Evolutionary conservation across 2,113 vertebrate genomes (phyloP), one percentile per base, ranked within the genome.

Genomic region (Hippocampus barbouri): DNA sequence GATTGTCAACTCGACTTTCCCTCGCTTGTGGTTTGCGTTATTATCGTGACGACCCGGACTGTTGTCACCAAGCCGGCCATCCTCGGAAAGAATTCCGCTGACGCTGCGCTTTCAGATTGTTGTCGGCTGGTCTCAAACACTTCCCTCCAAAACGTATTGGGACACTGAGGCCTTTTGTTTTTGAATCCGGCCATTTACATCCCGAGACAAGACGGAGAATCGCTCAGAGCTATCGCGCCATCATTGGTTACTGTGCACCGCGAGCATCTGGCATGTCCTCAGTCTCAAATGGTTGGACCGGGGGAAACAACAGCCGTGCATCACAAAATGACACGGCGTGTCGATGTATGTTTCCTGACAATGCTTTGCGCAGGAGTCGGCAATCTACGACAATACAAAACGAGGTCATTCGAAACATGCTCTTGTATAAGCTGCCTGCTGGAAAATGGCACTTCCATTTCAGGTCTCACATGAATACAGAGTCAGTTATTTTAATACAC

Each of bases 41-140:
- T 4, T 71, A 76, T 84, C 76, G 59, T 7, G 68, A 54, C 23
- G 70, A 66, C 68, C n/a, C 67, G 53, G 27, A 30, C 27, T 30
- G 27, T 38, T 69, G 78, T 67, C 61, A 30, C 66, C 68, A 34
- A 56, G 25, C 72, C 69, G 74, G 74, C 74, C 74, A 76, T 21
- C 76, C 74, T 74, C 59, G 74, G 47, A 54, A 1, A 63, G 34
- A 38, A 53, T 65, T 65, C 27, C 66, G 73, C 87, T 84, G 83
- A 84, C 73, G 65, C 68, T 78, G 81, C 73, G 74, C 74, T 84
- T 79, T 79, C 10, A 70, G 51, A 14, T 12, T 47, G n/a, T 21
- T 43, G 60, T 45, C 21, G 49, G 1, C 66, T 59, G 18, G 3
- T 12, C 56, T 63, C 77, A 34, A 10, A 5, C 7, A 21, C 21